Evolutionary conservation across 2,797 vertebrate species (phyloP), one percentile per base, ranked within the genome.

Genomic region (Chromobotia macracanthus): DNA sequence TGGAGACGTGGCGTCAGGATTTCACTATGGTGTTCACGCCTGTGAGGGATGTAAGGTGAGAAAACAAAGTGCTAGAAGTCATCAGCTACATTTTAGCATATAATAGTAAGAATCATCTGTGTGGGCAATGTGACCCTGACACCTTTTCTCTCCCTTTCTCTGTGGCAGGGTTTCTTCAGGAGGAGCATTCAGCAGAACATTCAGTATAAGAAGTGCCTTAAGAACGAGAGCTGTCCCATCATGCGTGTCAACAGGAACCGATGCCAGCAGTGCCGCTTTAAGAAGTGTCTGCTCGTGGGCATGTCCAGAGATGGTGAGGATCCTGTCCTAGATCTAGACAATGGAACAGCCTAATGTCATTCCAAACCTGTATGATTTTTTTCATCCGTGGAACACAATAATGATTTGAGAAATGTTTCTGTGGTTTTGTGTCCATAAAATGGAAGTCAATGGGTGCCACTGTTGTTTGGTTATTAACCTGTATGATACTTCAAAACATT

Each of bases 151-250:
- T 31, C 53, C n/a, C n/a, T 64, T 61, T 63, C 56, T 51, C n/a
- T n/a, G n/a, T n/a, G n/a, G n/a, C 1, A 98, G 97, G 97, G 96
- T 46, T 98, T 98, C 90, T 98, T 98, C 88, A 92, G 97, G 88
- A 94, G 97, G 90, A 98, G 97, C 90, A 99, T 99, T 91, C 97
- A 99, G 84, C 97, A 99, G 88, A 99, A 98, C 90, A 98, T 98
- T 90, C 96, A 98, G 82, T 98, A 99, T 75, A 99, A 98, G 93
- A 98, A 97, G 92, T 98, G 97, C 94, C 95, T 98, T 92, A 97
- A 97, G 93, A 97, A 96, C 31, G 96, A 97, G 85, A 97, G 93
- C 92, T 99, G 97, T 83, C 94, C 96, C 84, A 94, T 99, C 89
- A 96, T 98, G 95, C 94, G 97, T 88, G 96, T 97, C 93, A 99